Percentiles rank a stretch among this genome's conserved stretches.
These are phyloP conservation scores for Dusona sp. DNA, from an alignment of 2,888 invertebrate species.

Conservation along the genomic window DNA sequence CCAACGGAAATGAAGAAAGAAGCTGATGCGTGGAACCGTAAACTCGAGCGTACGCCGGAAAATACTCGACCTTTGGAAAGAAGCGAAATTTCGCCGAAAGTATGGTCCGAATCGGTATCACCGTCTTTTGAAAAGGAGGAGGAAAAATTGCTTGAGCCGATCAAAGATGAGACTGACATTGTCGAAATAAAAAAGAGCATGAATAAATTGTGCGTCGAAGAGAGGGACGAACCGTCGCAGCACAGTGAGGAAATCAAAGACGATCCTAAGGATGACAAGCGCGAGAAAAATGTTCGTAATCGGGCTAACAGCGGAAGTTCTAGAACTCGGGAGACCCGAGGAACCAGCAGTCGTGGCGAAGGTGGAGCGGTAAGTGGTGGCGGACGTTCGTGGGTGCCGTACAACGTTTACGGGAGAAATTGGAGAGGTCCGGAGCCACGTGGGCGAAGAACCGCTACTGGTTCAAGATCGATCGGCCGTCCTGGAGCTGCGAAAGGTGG, in stretches of 20 bases:
- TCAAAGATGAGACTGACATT: slow-evolving; percentile 82
- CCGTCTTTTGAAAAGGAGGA: slow-evolving; percentile 84
- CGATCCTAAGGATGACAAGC: slow-evolving; percentile 83
- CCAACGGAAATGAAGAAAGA: slow-evolving; percentile 86
- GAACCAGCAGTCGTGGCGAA: slow-evolving; percentile 80
- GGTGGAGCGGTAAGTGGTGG: slow-evolving; percentile 82
- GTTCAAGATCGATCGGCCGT: slow-evolving; percentile 81
- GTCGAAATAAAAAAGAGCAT: slow-evolving; percentile 79
- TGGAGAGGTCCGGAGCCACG: slow-evolving; percentile 85
- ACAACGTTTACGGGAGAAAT: slow-evolving; percentile 83
- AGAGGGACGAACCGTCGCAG: slow-evolving; percentile 83
- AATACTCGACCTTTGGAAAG: slow-evolving; percentile 71
- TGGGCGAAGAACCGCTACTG: slow-evolving; percentile 76
- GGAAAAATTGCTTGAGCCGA: slow-evolving; percentile 84
- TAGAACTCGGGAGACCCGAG: slow-evolving; percentile 80
- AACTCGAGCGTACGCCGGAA: slow-evolving; percentile 85
- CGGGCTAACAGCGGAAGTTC: slow-evolving; percentile 85
- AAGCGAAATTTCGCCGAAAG: slow-evolving; percentile 80
- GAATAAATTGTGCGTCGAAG: slow-evolving; percentile 80
- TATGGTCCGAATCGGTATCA: slow-evolving; percentile 85
- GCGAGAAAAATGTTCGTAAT: slow-evolving; percentile 81
- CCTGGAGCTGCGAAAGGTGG: slow-evolving; percentile 84
- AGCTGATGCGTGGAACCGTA: slow-evolving; percentile 85
- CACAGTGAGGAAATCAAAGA: slow-evolving; percentile 83
- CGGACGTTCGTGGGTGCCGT: slow-evolving; percentile 81